phyloP scores from a whole-genome alignment of 1,140 invertebrate species.

The Cydia strobilella region DNA sequence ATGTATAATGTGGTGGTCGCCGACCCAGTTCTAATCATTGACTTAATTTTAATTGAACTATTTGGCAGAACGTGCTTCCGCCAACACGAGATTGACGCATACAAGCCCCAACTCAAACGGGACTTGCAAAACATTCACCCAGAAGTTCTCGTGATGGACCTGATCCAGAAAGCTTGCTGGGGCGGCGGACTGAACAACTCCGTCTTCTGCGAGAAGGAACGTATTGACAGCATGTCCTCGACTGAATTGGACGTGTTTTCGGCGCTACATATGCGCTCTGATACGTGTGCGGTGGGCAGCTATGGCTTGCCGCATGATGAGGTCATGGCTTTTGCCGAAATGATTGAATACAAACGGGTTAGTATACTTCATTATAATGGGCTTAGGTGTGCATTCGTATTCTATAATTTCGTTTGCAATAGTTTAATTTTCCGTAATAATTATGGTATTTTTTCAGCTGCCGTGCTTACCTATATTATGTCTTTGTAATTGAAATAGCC shows the following conservation, averaged over 20 bases:
- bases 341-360: constrained; percentile 49
- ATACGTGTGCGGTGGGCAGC: constrained; percentile 52
- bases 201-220: constrained; percentile 53
- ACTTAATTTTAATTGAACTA: too few species aligned
- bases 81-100: constrained; percentile 55
- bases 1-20: too few species aligned
- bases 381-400: not conserved
- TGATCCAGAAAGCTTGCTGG: constrained; percentile 59
- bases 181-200: constrained; percentile 57
- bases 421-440: not conserved
- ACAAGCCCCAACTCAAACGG: constrained; percentile 46
- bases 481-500: too few species aligned
- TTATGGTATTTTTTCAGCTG: too few species aligned
- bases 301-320: constrained; percentile 62
- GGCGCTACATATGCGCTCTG: constrained; percentile 44
- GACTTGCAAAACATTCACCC: constrained; percentile 51
- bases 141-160: constrained; percentile 53
- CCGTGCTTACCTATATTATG: too few species aligned
- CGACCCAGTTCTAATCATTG: too few species aligned
- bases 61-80: constrained; percentile 51
- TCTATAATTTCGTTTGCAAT: constrained; percentile 4
- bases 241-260: constrained; percentile 44
- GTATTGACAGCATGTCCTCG: constrained; percentile 50
- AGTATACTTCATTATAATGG: not conserved
- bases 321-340: constrained; percentile 56